phyloP scores from a whole-genome alignment of 2,113 vertebrate species.

The Vulpes vulpes region DNA sequence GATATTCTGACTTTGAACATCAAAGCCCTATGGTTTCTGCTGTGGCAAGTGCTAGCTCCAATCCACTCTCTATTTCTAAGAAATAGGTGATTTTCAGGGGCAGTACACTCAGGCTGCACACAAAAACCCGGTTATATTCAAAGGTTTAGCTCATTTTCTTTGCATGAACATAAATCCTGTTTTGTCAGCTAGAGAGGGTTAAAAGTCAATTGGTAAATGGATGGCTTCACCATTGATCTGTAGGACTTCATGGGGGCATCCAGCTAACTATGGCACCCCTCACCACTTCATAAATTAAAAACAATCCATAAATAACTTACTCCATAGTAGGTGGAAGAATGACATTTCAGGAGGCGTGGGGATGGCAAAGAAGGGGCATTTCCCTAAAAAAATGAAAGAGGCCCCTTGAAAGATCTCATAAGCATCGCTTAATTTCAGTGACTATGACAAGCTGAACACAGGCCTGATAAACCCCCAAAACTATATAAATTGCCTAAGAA shows the following conservation, averaged over 20 bases:
- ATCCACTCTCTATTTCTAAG: not conserved
- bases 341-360: not conserved
- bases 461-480: constrained; percentile 80
- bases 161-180: constrained; percentile 20
- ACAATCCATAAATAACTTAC: not conserved
- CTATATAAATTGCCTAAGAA: constrained; percentile 85
- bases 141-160: constrained; percentile 17
- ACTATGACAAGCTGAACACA: constrained; percentile 70
- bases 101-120: fast-evolving
- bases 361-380: not conserved
- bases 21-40: not conserved
- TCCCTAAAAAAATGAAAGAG: not conserved
- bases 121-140: not conserved
- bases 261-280: not conserved
- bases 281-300: constrained; percentile 68
- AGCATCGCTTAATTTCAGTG: constrained; percentile 66
- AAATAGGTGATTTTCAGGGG: not conserved
- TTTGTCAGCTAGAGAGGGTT: constrained; percentile 43
- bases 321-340: constrained; percentile 36
- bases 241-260: constrained; percentile 31
- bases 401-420: not conserved
- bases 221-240: constrained; percentile 11
- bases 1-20: not conserved
- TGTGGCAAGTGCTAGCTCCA: not conserved
- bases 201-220: constrained; percentile 68